Evolutionary conservation across 2,888 invertebrate genomes (phyloP).

Genomic region (Ptychoptera contaminata): DNA sequence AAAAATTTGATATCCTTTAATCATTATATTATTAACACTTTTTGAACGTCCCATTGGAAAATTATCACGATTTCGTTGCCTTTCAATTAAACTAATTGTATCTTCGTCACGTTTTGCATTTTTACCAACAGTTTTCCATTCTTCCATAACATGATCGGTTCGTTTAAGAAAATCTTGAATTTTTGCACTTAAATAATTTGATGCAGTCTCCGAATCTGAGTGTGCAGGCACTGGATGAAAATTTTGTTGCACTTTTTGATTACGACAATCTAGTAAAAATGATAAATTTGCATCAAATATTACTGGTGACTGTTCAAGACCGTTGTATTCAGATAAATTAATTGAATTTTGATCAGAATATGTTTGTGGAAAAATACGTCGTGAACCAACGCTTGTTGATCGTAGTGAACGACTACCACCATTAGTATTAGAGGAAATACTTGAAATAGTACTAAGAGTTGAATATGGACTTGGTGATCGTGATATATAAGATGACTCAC

Average conservation of each 20-base stretch:
- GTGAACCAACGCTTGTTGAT: slow-evolving; percentile 25
- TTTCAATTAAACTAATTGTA: slow-evolving; percentile 28
- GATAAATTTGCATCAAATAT: slow-evolving; percentile 70
- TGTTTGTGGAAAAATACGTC: slow-evolving; percentile 52
- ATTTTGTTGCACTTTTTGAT: slow-evolving; percentile 49
- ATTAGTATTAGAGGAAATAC: slow-evolving; percentile 11
- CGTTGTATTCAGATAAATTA: slow-evolving; percentile 41
- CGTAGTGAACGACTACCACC: slow-evolving; percentile 1
- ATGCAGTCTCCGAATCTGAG: slow-evolving; percentile 59
- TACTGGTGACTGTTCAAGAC: slow-evolving; percentile 59
- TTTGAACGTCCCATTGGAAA: slow-evolving; percentile 42
- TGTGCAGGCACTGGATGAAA: slow-evolving; percentile 61
- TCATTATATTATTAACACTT: slow-evolving; percentile 69
- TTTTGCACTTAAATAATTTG: slow-evolving; percentile 55
- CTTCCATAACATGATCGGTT: slow-evolving; percentile 79
- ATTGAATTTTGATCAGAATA: slow-evolving; percentile 33
- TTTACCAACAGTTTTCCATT: slow-evolving; percentile 60
- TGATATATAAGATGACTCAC: slow-evolving; percentile 28
- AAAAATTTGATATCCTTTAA: slow-evolving; percentile 57
- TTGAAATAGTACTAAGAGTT: slow-evolving; percentile 17
- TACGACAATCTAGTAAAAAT: slow-evolving; percentile 59
- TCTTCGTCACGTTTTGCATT: slow-evolving; percentile 29
- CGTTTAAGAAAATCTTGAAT: slow-evolving; percentile 65
- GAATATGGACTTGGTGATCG: slow-evolving; percentile 43
- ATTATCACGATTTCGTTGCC: slow-evolving; percentile 24